These are phyloP conservation scores for Phainopepla nitens DNA, from an alignment of 2,113 vertebrate species.

Conservation along the genomic window DNA sequence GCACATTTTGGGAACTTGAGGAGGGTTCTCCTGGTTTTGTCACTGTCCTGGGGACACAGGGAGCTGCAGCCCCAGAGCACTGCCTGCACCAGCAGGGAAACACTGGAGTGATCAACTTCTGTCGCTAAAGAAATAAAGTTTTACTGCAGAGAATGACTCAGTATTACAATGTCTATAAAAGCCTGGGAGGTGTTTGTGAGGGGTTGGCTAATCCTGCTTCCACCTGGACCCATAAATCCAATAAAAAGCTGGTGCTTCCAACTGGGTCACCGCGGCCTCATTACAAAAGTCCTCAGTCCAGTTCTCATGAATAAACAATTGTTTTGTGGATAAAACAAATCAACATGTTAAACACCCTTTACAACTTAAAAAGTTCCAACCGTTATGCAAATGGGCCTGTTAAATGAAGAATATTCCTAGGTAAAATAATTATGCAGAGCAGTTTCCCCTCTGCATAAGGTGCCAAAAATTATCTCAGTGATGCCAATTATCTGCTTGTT, in stretches of 20 bases:
- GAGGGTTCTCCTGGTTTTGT: not conserved
- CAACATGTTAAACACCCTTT: constrained; percentile 27
- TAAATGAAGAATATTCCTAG: constrained; percentile 77
- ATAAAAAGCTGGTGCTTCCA: not conserved
- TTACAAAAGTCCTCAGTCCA: constrained; percentile 13
- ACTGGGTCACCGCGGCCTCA: not conserved
- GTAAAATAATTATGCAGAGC: constrained; percentile 76
- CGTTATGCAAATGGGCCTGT: constrained; percentile 72
- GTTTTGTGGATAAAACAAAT: constrained; percentile 36
- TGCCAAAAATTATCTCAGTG: constrained; percentile 77
- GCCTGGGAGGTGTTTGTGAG: not conserved
- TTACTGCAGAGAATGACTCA: not conserved
- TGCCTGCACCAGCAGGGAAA: not conserved
- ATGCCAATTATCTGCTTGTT: constrained; percentile 80
- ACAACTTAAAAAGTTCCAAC: constrained; percentile 56
- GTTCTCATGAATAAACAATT: constrained; percentile 41
- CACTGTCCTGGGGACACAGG: accelerated
- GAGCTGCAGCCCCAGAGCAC: not conserved
- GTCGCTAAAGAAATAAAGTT: not conserved
- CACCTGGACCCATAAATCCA: not conserved
- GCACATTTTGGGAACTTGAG: not conserved
- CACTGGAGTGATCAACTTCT: not conserved
- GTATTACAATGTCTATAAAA: not conserved
- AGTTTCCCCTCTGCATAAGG: constrained; percentile 74
- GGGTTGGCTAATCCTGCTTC: not conserved